Evolutionary conservation across 2,797 vertebrate genomes (phyloP), one percentile per base, ranked within the genome.

Genomic region (Pangasius sanitwongsei): DNA sequence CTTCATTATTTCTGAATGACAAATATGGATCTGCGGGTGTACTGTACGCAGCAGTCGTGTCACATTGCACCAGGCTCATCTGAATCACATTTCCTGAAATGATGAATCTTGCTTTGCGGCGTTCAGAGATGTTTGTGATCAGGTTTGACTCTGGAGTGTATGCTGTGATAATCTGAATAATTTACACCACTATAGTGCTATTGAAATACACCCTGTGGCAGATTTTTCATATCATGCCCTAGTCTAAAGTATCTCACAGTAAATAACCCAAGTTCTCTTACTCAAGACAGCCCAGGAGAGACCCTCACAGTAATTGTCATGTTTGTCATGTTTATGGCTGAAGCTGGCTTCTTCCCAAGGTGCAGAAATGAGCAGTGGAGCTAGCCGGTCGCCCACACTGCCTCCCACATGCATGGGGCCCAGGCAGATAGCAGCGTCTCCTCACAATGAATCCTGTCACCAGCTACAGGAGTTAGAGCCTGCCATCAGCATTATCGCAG

Each of bases 381-480:
- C 81, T 88, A 55, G 63, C 77, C 34, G 70, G 55, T 88, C 89
- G 78, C 89, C 89, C 88, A 89, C 91, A 63, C 88, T 83, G 31
- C 89, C 89, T 88, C 91, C 86, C 80, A 91, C 89, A 20, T 50
- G 15, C 25, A 53, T 82, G 93, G 90, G 91, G 90, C 93, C 93
- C 83, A 93, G 83, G 83, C 94, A 93, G 80, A 85, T 93, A 93
- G 94, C 92, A 90, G 90, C 89, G 90, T 89, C 91, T 92, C 72
- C 83, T 65, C 70, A 87, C 85, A 87, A 89, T 88, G 86, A 92
- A 90, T 89, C 90, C 92, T 95, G 92, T 95, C 95, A 93, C 92
- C 92, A 93, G 93, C 92, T 95, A 91, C 89, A 83, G 87, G 89
- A 94, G 91, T 92, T 90, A 88, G 86, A 91, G 93, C 89, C 87